phyloP scores from a whole-genome alignment of 2,888 invertebrate genomes.

The Drosophila seclusa region DNA sequence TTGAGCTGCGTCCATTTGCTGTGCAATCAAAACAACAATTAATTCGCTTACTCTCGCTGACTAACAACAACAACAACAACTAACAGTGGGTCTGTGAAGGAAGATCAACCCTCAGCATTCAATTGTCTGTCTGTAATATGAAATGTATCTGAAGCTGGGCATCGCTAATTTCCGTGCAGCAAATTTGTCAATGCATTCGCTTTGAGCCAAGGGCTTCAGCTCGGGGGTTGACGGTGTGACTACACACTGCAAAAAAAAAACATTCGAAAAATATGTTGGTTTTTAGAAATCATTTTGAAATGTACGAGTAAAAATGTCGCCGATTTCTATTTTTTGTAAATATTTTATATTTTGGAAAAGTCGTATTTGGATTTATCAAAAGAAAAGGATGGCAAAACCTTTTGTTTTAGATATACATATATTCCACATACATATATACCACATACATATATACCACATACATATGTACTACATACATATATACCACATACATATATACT shows the following conservation, averaged over 20 bases:
- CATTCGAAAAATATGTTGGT: background rate
- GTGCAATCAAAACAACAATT: conserved; percentile 82
- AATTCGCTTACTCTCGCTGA: conserved; percentile 69
- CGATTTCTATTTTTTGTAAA: no score
- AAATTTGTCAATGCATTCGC: conserved; percentile 74
- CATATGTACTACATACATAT: no score
- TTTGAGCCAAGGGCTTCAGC: background rate
- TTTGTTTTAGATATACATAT: no score
- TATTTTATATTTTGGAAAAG: no score
- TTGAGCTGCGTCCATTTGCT: conserved; percentile 56
- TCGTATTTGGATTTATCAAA: no score
- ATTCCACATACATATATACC: no score
- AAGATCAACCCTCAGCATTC: conserved; percentile 73
- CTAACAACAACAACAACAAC: conserved; percentile 42
- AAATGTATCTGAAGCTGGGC: conserved; percentile 78
- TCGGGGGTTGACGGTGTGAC: conserved; percentile 18
- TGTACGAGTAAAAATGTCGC: no score
- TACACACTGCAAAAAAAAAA: background rate
- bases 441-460: no score
- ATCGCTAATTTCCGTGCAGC: conserved; percentile 77
- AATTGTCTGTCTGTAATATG: conserved; percentile 80
- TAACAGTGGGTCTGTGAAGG: conserved; percentile 10
- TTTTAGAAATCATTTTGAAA: background rate
- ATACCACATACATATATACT: no score
- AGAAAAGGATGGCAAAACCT: no score